A percentile compares a stretch with the other conserved stretches of the same genome.
Evolutionary conservation across 1,140 invertebrate genomes (phyloP).

Genomic region (Drosophila lini): DNA sequence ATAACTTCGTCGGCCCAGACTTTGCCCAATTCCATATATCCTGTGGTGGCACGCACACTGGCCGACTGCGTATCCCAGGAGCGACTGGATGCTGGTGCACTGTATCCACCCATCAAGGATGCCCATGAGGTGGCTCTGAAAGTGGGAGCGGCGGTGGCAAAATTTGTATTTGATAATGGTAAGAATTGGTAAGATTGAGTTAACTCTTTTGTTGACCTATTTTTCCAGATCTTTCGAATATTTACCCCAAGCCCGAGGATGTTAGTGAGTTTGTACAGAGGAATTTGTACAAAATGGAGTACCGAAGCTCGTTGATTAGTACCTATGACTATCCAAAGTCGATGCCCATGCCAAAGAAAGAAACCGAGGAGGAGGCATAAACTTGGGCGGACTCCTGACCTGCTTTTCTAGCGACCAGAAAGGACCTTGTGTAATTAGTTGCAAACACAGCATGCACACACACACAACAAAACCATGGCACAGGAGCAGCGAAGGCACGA

Average conservation of each 20-base stretch:
- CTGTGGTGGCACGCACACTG: constrained; percentile 93
- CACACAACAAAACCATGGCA: not conserved
- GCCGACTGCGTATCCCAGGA: constrained; percentile 91
- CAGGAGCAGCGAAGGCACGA: constrained; percentile 21
- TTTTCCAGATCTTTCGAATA: constrained; percentile 26
- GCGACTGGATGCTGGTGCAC: constrained; percentile 92
- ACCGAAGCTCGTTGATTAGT: constrained; percentile 14
- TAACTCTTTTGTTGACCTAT: too few species aligned
- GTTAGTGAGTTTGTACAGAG: constrained; percentile 2
- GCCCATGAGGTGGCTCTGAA: constrained; percentile 94
- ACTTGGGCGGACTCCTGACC: constrained; percentile 8
- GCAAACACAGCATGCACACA: not conserved
- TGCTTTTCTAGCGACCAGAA: constrained; percentile 12
- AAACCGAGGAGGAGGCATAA: not conserved
- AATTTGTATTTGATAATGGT: constrained; percentile 91
- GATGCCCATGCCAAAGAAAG: too few species aligned
- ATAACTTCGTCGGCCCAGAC: constrained; percentile 91
- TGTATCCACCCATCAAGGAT: constrained; percentile 95
- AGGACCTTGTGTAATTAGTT: constrained; percentile 27
- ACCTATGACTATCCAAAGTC: constrained; percentile 37
- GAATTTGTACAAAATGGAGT: constrained; percentile 14
- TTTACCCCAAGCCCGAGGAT: constrained; percentile 16
- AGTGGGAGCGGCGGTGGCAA: constrained; percentile 93
- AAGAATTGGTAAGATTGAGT: not conserved
- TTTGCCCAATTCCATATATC: constrained; percentile 94